Evolutionary conservation across 2,113 vertebrate genomes (phyloP).

Genomic region (Geothlypis trichas): DNA sequence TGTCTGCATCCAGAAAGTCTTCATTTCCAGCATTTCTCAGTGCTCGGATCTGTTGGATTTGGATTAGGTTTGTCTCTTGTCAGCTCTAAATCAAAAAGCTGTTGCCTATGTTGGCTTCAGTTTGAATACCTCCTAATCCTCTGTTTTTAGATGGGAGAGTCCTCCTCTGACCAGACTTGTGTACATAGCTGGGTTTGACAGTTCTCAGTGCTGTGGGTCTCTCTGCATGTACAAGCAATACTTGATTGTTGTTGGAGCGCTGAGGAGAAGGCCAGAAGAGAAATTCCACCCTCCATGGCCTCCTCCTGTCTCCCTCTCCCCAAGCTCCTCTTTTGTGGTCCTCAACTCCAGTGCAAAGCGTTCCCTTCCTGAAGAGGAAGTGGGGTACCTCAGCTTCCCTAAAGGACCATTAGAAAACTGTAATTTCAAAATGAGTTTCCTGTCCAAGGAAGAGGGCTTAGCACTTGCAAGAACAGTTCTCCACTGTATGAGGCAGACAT

Average conservation of each 20-base stretch:
- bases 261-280: not conserved
- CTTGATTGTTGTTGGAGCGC: not conserved
- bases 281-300: not conserved
- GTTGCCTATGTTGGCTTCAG: not conserved
- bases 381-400: conserved; percentile 55
- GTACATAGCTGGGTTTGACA: not conserved
- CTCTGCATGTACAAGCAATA: not conserved
- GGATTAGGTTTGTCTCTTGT: not conserved
- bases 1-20: not conserved
- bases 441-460: conserved; percentile 51
- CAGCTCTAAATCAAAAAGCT: not conserved
- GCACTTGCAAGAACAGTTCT: conserved; percentile 52
- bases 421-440: conserved; percentile 61
- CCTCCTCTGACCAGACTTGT: not conserved
- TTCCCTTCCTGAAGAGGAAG: conserved; percentile 38
- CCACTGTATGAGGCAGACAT: conserved; percentile 34
- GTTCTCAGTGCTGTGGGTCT: not conserved
- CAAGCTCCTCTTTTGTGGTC: not conserved
- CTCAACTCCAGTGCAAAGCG: not conserved
- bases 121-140: not conserved
- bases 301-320: not conserved
- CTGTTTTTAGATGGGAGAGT: not conserved
- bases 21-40: not conserved
- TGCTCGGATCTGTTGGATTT: not conserved
- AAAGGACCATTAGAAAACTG: conserved; percentile 63